These are phyloP conservation scores for Endotricha flammealis DNA, from an alignment of 2,888 invertebrate species.

Conservation along the genomic window DNA sequence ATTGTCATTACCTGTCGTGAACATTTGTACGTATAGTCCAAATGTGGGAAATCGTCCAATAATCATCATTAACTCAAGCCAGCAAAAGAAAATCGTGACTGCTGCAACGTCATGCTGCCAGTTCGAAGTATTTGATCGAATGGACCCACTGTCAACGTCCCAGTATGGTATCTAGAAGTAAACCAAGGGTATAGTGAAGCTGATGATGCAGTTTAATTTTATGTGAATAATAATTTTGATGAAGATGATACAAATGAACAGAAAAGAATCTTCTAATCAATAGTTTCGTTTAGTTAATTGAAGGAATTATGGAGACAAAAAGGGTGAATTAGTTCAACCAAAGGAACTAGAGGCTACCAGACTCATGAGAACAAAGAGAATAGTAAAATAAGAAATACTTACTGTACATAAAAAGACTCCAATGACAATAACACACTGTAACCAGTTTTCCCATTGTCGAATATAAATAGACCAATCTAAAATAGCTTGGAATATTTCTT, in stretches of 20 bases:
- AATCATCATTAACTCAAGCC: slow-evolving; percentile 91
- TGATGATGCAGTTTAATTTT: no score
- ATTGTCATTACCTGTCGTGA: slow-evolving; percentile 80
- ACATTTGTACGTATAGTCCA: slow-evolving; percentile 92
- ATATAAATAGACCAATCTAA: slow-evolving; percentile 86
- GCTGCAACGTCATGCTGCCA: slow-evolving; percentile 92
- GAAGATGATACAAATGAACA: no score
- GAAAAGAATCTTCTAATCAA: no score
- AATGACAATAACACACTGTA: slow-evolving; percentile 87
- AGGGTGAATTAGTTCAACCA: no score
- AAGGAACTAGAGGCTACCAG: no score
- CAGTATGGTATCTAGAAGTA: slow-evolving; percentile 57
- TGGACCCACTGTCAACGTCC: slow-evolving; percentile 46
- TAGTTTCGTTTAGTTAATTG: no score
- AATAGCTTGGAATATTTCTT: slow-evolving; percentile 88
- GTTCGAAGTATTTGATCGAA: slow-evolving; percentile 55
- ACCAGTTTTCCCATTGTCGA: slow-evolving; percentile 90
- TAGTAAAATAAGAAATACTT: slow-evolving; percentile 28
- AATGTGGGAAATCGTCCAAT: slow-evolving; percentile 92
- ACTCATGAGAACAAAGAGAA: no score
- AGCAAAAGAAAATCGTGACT: slow-evolving; percentile 86
- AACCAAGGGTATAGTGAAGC: no score
- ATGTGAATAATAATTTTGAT: no score
- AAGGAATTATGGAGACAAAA: no score
- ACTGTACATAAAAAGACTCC: slow-evolving; percentile 84